phyloP scores from a whole-genome alignment of 1,140 invertebrate species.

The Tetramorium parvispinum region DNA sequence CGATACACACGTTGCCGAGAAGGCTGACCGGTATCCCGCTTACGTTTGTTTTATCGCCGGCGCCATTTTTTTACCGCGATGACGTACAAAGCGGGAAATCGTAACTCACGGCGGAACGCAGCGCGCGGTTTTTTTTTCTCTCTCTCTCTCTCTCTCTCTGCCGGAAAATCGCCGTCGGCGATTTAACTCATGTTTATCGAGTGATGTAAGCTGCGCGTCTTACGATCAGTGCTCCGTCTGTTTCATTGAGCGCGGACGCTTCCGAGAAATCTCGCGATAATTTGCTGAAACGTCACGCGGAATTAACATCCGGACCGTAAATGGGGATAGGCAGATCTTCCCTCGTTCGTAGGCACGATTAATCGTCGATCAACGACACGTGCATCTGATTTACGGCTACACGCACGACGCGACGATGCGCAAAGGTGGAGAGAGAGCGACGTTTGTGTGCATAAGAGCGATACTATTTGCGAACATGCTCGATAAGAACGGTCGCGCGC shows the following conservation, averaged over 20 bases:
- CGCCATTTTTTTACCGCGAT: conserved; percentile 30
- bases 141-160: not conserved
- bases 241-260: conserved; percentile 1
- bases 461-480: conserved; percentile 68
- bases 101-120: not conserved
- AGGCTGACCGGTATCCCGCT: conserved; percentile 47
- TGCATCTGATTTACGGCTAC: conserved; percentile 35
- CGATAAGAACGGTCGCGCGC: conserved; percentile 54
- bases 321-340: not conserved
- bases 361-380: conserved; percentile 50
- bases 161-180: not conserved
- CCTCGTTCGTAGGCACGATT: not conserved
- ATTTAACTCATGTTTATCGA: not conserved
- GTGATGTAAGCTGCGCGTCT: not conserved
- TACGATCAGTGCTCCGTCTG: not conserved
- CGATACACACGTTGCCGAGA: conserved; percentile 10
- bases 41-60: conserved; percentile 47
- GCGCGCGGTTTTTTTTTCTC: not conserved
- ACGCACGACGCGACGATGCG: not conserved
- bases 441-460: conserved; percentile 35
- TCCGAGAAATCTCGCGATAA: conserved; percentile 31
- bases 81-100: conserved; percentile 33
- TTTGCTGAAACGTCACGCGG: not conserved
- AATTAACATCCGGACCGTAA: conserved; percentile 30
- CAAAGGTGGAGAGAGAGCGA: conserved; percentile 10